Evolutionary conservation across 2,797 vertebrate species (phyloP), one percentile per base, ranked within the genome.

Genomic region (Cynopterus sphinx): DNA sequence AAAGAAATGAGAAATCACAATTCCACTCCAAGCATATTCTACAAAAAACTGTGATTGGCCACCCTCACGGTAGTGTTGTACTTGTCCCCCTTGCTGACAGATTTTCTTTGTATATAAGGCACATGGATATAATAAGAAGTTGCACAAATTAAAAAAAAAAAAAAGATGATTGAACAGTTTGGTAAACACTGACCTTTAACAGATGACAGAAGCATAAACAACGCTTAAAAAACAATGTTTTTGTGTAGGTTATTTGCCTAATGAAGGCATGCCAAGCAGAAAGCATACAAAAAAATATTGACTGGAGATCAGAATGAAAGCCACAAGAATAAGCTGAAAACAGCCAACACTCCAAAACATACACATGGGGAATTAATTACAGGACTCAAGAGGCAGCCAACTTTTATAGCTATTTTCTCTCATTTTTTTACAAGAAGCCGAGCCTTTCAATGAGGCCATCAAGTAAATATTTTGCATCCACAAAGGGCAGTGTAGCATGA

Each of bases 341-440:
- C 8, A 83, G 26, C 49, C 77, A 63, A 57, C 15, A 16, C 21
- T 24, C 26, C 57, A 90, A 74, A 61, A 49, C 9, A 26, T 36
- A 59, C 9, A 28, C 63, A 46, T 70, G 15, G 8, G 77, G 22
- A 61, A 74, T 84, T 87, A 90, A 84, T 90, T 68, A 61, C 17
- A 63, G 73, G 57, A 68, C 82, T 78, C 75, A 65, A 46, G 57
- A 59, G 36, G 5, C 43, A 28, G 15, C 26, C 77, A 81, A 43
- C 49, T 70, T 79, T 84, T 79, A 81, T 43, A 75, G 28, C 9
- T 85, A 28, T 51, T 95, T 86, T 75, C n/a, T 67, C 68, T 70
- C 49, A 3, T 9, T 19, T 55, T 59, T 90, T 94, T 67, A 49
- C 22, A 39, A 61, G 36, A 43, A 83, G 2, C 49, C 5, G 39